Conservation (phyloP, 2,888 invertebrate species). For the Glomeris marginata region DNA sequence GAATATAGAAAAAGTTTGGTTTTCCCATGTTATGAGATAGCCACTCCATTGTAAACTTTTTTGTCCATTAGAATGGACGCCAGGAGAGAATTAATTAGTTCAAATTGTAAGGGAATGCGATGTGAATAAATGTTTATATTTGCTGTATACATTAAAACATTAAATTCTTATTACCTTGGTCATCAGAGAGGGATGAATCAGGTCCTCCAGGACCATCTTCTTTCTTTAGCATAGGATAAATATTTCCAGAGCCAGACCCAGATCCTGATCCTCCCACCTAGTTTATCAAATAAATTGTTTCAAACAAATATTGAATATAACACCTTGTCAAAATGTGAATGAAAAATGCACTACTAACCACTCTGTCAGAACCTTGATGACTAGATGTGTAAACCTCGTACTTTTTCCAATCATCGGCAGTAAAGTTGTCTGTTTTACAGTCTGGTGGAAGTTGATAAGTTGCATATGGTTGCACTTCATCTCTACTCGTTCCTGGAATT, state of each 20-base stretch:
- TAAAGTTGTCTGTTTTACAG: constrained; percentile 13
- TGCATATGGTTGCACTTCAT: constrained; percentile 15
- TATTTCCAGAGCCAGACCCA: constrained; percentile 12
- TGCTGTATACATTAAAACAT: too few relatives aligned
- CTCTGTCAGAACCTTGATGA: constrained; percentile 4
- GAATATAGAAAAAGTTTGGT: too few relatives aligned
- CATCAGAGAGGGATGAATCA: constrained; percentile 15
- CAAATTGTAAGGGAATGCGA: too few relatives aligned
- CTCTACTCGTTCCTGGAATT: constrained; percentile 3
- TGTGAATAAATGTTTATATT: too few relatives aligned
- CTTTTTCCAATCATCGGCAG: constrained; percentile 15
- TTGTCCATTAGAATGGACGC: too few relatives aligned
- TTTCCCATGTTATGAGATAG: too few relatives aligned
- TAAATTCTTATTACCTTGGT: constrained; percentile 11
- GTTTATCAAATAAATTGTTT: background rate
- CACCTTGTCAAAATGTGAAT: background rate
- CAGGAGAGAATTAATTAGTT: too few relatives aligned
- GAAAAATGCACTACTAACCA: background rate
- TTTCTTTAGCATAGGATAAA: constrained; percentile 14
- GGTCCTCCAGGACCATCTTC: constrained; percentile 13
- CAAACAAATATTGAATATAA: background rate
- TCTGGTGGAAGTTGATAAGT: constrained; percentile 15
- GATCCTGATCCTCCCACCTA: constrained; percentile 9
- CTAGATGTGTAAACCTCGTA: constrained; percentile 14
- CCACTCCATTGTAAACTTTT: too few relatives aligned